These are phyloP conservation scores for Drosophila mayaguana DNA, from an alignment of 2,888 invertebrate genomes.

Conservation along the genomic window DNA sequence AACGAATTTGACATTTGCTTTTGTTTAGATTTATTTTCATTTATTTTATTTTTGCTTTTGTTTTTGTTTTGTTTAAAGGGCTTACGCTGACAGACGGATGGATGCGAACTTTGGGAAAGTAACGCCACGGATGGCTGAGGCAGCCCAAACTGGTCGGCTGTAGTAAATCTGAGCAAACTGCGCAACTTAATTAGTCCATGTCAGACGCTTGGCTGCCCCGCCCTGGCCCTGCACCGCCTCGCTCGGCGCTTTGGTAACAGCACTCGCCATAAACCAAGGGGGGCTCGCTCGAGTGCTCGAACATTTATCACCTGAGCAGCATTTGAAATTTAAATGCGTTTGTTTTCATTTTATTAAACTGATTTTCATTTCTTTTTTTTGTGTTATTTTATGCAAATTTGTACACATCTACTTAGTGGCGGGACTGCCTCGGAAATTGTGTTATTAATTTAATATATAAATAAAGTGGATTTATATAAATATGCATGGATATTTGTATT, in stretches of 20 bases:
- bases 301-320: constrained; percentile 62
- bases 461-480: constrained; percentile 46
- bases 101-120: constrained; percentile 57
- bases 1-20: constrained; percentile 59
- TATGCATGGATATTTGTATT: constrained; percentile 48
- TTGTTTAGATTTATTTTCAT: constrained; percentile 7
- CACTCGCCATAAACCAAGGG: constrained; percentile 12
- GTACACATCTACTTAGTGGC: constrained; percentile 23
- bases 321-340: constrained; percentile 56
- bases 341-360: constrained; percentile 25
- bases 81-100: constrained; percentile 4
- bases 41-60: neutral
- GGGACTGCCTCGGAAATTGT: constrained; percentile 31
- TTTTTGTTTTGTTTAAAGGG: neutral
- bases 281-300: constrained; percentile 34
- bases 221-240: neutral
- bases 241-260: constrained; percentile 5
- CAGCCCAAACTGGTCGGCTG: constrained; percentile 46
- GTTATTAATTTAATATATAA: constrained; percentile 50
- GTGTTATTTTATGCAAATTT: constrained; percentile 55
- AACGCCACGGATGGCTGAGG: constrained; percentile 40
- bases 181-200: constrained; percentile 76
- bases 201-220: constrained; percentile 55
- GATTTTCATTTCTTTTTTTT: constrained; percentile 11
- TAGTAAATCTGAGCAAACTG: constrained; percentile 65